Evolutionary conservation across 2,113 vertebrate species (phyloP).

Genomic region (Odocoileus virginianus): DNA sequence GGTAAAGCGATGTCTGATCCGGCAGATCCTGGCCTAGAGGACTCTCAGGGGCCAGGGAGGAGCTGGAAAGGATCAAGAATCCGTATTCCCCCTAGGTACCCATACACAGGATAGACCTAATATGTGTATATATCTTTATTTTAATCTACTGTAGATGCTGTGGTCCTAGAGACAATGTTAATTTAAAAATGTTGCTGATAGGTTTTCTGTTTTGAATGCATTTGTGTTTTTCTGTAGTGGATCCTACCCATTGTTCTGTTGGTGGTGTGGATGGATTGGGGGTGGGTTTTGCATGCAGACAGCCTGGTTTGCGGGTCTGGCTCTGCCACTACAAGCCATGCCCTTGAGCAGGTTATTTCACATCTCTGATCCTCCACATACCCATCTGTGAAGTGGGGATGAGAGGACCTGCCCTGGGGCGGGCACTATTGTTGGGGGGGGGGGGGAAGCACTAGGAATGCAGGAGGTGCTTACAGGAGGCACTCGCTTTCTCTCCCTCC

Average conservation of each 20-base stretch:
- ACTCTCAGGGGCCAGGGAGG: background rate
- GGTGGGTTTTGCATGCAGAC: background rate
- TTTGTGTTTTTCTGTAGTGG: background rate
- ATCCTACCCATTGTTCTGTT: background rate
- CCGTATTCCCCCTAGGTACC: background rate
- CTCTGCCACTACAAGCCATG: background rate
- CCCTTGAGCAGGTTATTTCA: background rate
- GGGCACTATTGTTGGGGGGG: fast-evolving
- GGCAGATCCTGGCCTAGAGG: background rate
- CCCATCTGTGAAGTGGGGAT: background rate
- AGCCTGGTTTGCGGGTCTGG: background rate
- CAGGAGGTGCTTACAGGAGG: background rate
- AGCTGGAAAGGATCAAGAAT: background rate
- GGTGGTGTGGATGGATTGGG: background rate
- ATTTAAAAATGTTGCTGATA: background rate
- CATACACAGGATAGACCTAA: background rate
- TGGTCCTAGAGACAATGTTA: background rate
- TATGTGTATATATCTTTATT: fast-evolving
- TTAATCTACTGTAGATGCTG: background rate
- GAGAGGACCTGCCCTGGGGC: fast-evolving
- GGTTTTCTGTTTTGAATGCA: background rate
- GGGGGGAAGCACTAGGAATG: fast-evolving
- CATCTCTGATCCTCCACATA: fast-evolving
- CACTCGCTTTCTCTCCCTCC: background rate
- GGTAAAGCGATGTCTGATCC: background rate